Conservation (phyloP, 2,888 invertebrate genomes). For the Napeogenes sylphis region DNA sequence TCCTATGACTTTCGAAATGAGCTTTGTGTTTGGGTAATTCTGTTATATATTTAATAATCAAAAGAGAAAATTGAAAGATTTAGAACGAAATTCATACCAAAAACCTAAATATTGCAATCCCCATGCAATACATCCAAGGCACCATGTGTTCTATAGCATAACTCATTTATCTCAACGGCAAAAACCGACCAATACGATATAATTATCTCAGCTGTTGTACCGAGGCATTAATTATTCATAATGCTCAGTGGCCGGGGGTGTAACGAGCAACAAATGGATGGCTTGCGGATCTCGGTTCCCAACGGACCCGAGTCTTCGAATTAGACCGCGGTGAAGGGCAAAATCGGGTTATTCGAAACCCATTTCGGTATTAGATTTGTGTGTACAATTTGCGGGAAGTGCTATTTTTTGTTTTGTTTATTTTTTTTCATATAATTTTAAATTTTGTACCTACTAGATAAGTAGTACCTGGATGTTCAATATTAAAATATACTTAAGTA, state of each 20-base stretch:
- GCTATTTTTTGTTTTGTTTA: background rate
- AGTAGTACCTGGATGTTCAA: too few relatives aligned
- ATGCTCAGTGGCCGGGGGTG: slow-evolving; percentile 38
- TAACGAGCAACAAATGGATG: slow-evolving; percentile 45
- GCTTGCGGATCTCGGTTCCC: slow-evolving; percentile 30
- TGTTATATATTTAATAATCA: background rate
- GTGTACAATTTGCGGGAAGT: slow-evolving; percentile 8
- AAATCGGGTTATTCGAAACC: slow-evolving; percentile 19
- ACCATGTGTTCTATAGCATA: background rate
- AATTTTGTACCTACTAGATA: background rate
- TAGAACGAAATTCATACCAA: background rate
- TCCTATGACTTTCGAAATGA: background rate
- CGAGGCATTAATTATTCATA: slow-evolving; percentile 44
- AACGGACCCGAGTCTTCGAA: slow-evolving; percentile 27
- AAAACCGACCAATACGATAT: slow-evolving; percentile 32
- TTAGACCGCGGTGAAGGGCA: slow-evolving; percentile 28
- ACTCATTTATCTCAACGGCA: slow-evolving; percentile 17
- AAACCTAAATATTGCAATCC: slow-evolving; percentile 1
- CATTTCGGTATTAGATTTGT: slow-evolving; percentile 23
- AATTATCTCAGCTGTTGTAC: slow-evolving; percentile 32
- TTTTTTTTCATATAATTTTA: slow-evolving; percentile 3
- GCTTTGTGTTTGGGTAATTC: background rate
- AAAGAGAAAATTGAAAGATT: background rate
- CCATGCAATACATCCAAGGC: slow-evolving; percentile 8
- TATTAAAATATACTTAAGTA: too few relatives aligned